Conservation (phyloP, 92 coral and sea anemone species). For the Pocillopora meandrina region DNA sequence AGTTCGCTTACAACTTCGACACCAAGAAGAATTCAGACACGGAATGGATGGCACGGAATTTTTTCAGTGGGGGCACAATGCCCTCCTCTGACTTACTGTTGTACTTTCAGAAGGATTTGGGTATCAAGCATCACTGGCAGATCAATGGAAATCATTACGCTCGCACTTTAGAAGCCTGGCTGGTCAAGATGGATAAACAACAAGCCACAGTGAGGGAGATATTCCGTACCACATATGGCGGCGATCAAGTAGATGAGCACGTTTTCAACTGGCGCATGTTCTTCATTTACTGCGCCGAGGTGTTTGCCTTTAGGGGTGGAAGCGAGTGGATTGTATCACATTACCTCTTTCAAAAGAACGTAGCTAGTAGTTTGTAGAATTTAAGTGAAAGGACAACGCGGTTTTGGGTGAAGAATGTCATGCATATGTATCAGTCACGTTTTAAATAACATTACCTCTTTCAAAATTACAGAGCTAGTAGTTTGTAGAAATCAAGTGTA, state of each 20-base stretch:
- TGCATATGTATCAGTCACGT: too few species aligned
- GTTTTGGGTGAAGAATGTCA: too few species aligned
- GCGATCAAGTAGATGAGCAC: conserved; percentile 64
- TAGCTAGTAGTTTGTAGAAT: conserved; percentile 56
- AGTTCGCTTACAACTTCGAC: conserved; percentile 76
- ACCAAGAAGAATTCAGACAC: conserved; percentile 82
- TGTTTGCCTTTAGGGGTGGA: conserved; percentile 76
- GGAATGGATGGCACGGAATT: conserved; percentile 92
- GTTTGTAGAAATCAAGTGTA: conserved; percentile 24
- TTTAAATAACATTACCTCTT: conserved; percentile 52
- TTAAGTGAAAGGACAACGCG: too few species aligned
- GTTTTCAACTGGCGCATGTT: conserved; percentile 92
- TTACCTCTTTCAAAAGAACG: conserved; percentile 63
- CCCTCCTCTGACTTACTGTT: conserved; percentile 76
- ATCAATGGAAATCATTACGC: conserved; percentile 75
- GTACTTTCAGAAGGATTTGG: conserved; percentile 80
- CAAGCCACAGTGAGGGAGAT: conserved; percentile 56
- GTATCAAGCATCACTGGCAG: conserved; percentile 75
- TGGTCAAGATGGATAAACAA: conserved; percentile 68
- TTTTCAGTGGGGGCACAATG: conserved; percentile 93
- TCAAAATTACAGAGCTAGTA: conserved; percentile 55
- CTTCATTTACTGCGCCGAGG: conserved; percentile 81
- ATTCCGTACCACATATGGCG: conserved; percentile 58
- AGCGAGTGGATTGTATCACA: conserved; percentile 89
- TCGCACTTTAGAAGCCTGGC: conserved; percentile 86